Evolutionary conservation across 2,113 vertebrate species (phyloP), one percentile per base, ranked within the genome.

Genomic region (Erpornis zantholeuca): DNA sequence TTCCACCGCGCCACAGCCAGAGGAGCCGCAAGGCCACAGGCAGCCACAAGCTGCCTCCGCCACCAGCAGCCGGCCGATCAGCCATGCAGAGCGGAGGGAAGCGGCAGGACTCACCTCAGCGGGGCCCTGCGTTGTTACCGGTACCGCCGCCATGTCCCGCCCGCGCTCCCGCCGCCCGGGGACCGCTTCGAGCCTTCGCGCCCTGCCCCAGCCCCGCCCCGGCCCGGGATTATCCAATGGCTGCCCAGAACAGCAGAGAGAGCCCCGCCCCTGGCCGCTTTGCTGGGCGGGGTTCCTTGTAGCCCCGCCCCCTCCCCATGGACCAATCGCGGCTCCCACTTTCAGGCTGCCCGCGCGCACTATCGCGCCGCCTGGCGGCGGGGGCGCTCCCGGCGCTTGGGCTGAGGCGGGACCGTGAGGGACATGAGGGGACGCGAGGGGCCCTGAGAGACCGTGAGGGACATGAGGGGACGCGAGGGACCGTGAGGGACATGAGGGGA

Each of bases 191-290:
- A 94, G 81, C 50, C 92, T 97, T 97, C 92, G 96, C 96, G 96
- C 95, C 60, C 95, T 92, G 65, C 69, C 4, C 1, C 1, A 12
- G 35, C 11, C 61, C 78, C 90, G 35, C 92, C 90, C 45, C 36
- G 0, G 0, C 3, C 7, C 2, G 0, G 2, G 1, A 3, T 2
- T 33, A 63, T 0, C 96, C 96, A 97, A 93, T 25, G 12, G 20
- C 2, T 8, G 27, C 13, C 1, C 14, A 31, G 15, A 1, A 1
- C 3, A 4, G 1, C 11, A 0, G 3, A 2, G 0, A 1, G 1
- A 19, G 42, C 52, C 18, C 77, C 61, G 6, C 92, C 81, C 16
- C 14, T 0, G 2, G 0, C 0, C 1, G 4, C 3, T 12, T 25
- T n/a, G 40, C 22, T 82, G 81, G 90, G 11, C 1, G 15, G 11